Conservation (phyloP, 2,888 invertebrate genomes). For the Perdita meconis region DNA sequence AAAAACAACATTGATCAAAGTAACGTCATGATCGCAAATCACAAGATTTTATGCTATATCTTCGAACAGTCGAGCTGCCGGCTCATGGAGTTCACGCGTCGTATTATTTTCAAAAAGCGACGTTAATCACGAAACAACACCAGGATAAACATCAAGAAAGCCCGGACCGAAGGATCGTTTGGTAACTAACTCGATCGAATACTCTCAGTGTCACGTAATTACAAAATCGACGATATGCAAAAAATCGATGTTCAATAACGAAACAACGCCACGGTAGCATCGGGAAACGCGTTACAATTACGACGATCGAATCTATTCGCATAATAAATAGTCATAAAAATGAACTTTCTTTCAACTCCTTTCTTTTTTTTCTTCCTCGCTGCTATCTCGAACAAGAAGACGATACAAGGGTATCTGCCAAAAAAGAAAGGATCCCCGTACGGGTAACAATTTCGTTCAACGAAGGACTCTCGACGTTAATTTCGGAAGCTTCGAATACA, state of each 20-base stretch:
- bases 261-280: slow-evolving; percentile 20
- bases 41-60: slow-evolving; percentile 22
- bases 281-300: slow-evolving; percentile 30
- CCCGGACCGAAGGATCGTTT: background rate
- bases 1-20: slow-evolving; percentile 15
- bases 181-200: slow-evolving; percentile 12
- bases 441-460: slow-evolving; percentile 26
- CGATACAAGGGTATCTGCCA: slow-evolving; percentile 22
- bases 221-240: slow-evolving; percentile 60
- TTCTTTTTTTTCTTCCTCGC: background rate
- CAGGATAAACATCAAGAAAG: slow-evolving; percentile 29
- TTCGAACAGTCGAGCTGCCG: slow-evolving; percentile 32
- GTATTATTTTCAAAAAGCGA: slow-evolving; percentile 28
- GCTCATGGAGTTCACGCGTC: slow-evolving; percentile 43
- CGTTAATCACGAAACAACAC: slow-evolving; percentile 21
- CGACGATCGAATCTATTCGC: slow-evolving; percentile 29
- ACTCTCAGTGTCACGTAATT: slow-evolving; percentile 26
- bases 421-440: slow-evolving; percentile 14
- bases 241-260: slow-evolving; percentile 55
- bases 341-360: slow-evolving; percentile 5
- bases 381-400: slow-evolving; percentile 39
- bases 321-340: slow-evolving; percentile 29
- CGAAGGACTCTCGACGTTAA: slow-evolving; percentile 29
- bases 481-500: slow-evolving; percentile 48
- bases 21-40: slow-evolving; percentile 20